Evolutionary conservation across 2,888 invertebrate genomes (phyloP).

Genomic region (Blastobasis adustella): DNA sequence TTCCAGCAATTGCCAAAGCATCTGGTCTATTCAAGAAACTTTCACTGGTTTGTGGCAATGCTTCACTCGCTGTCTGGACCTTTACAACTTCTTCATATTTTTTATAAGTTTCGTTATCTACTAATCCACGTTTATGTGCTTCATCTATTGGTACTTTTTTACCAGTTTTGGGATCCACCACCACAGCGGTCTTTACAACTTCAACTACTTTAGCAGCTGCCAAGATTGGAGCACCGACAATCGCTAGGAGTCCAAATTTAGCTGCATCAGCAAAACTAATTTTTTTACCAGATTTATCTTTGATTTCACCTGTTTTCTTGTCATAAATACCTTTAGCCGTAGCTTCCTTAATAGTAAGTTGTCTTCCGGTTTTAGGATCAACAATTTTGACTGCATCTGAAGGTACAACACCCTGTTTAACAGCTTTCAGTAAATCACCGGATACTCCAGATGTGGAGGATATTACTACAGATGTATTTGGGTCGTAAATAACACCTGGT

Average conservation of each 20-base stretch:
- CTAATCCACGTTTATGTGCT: constrained; percentile 79
- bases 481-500: constrained; percentile 83
- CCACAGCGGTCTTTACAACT: constrained; percentile 74
- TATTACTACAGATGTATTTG: constrained; percentile 80
- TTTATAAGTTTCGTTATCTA: constrained; percentile 62
- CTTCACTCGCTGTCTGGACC: constrained; percentile 7
- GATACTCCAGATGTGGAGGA: constrained; percentile 78
- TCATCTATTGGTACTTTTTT: constrained; percentile 81
- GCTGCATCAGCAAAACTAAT: constrained; percentile 83
- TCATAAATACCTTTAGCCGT: constrained; percentile 84
- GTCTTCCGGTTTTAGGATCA: constrained; percentile 81
- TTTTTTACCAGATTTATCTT: constrained; percentile 78
- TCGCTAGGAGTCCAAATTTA: constrained; percentile 82
- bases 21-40: constrained; percentile 1
- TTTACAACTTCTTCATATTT: constrained; percentile 32
- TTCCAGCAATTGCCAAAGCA: neutral
- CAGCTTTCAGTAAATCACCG: constrained; percentile 80
- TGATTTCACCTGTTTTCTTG: constrained; percentile 79
- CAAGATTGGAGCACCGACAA: constrained; percentile 83
- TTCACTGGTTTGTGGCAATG: constrained; percentile 6
- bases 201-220: constrained; percentile 80
- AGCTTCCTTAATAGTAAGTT: constrained; percentile 84
- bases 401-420: constrained; percentile 83
- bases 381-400: constrained; percentile 78
- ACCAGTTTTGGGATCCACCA: constrained; percentile 82